A percentile compares a stretch with the other conserved stretches of the same genome.
Conservation (phyloP, 2,888 invertebrate genomes). For the Cerceris ruficornis region DNA sequence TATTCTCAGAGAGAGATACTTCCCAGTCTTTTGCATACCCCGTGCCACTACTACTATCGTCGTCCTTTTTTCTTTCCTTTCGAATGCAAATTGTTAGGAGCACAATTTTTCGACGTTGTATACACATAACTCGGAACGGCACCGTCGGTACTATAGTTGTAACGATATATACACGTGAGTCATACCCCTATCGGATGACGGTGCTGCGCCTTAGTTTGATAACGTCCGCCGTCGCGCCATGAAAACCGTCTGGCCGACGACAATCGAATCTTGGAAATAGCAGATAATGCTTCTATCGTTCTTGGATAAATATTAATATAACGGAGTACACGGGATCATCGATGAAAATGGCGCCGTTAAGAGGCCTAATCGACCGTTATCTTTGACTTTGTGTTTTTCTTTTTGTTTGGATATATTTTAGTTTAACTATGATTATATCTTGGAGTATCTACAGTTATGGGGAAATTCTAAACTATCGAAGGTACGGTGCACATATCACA, state of each 20-base stretch:
- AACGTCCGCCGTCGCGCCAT: conserved; percentile 31
- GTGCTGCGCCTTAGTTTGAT: conserved; percentile 60
- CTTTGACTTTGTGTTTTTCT: too few relatives aligned
- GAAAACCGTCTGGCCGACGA: conserved; percentile 22
- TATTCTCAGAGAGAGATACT: conserved; percentile 62
- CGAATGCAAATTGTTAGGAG: conserved; percentile 43
- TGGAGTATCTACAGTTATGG: too few relatives aligned
- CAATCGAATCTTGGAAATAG: conserved; percentile 41
- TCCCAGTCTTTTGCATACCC: conserved; percentile 60
- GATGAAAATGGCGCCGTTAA: not conserved
- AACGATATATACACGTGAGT: conserved; percentile 33
- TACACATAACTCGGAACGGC: conserved; percentile 2
- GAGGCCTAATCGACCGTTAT: not conserved
- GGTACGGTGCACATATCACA: too few relatives aligned
- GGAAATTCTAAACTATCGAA: too few relatives aligned
- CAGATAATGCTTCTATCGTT: conserved; percentile 37
- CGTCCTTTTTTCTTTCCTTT: conserved; percentile 17
- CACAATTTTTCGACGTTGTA: conserved; percentile 39
- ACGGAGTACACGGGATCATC: not conserved
- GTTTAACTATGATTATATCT: too few relatives aligned
- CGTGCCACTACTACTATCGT: conserved; percentile 6
- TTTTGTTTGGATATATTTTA: too few relatives aligned
- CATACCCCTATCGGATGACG: conserved; percentile 55
- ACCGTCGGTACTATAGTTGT: conserved; percentile 23
- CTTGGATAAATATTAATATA: conserved; percentile 4